Percentiles rank a stretch among this genome's conserved stretches.
Evolutionary conservation across 2,888 invertebrate genomes (phyloP).

Genomic region (Eutolmus rufibarbis): DNA sequence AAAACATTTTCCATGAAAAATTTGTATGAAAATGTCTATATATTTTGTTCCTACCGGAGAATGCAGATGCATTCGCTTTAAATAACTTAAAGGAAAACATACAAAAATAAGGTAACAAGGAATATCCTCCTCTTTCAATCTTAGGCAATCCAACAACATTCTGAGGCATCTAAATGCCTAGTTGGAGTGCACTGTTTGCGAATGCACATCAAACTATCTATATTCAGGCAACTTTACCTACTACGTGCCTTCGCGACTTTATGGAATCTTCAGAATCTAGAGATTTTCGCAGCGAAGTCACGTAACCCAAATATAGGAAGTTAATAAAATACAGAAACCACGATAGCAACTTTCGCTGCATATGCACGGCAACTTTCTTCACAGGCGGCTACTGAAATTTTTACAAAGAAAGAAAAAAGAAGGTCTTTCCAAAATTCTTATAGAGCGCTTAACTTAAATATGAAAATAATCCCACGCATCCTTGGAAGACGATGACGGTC

Average conservation of each 20-base stretch:
- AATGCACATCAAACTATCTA: background rate
- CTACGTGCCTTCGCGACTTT: background rate
- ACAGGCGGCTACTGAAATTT: background rate
- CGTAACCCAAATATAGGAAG: constrained; percentile 35
- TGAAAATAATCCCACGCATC: background rate
- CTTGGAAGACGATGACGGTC: background rate
- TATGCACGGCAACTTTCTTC: background rate
- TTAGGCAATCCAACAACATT: background rate
- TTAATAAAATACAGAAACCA: constrained; percentile 26
- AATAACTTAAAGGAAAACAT: background rate
- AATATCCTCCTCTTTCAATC: background rate
- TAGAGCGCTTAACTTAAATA: background rate
- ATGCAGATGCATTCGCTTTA: background rate
- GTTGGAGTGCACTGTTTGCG: background rate
- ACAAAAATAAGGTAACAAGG: background rate
- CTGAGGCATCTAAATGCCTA: background rate
- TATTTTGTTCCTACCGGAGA: background rate
- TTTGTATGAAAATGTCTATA: background rate
- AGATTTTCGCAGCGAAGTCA: constrained; percentile 20
- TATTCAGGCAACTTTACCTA: background rate
- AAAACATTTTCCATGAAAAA: background rate
- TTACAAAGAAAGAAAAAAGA: background rate
- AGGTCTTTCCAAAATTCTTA: background rate
- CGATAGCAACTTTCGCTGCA: background rate
- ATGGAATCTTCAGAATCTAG: constrained; percentile 3